Evolutionary conservation across 92 coral and sea anemone genomes (phyloP).

Genomic region (Parazoanthus swiftii): DNA sequence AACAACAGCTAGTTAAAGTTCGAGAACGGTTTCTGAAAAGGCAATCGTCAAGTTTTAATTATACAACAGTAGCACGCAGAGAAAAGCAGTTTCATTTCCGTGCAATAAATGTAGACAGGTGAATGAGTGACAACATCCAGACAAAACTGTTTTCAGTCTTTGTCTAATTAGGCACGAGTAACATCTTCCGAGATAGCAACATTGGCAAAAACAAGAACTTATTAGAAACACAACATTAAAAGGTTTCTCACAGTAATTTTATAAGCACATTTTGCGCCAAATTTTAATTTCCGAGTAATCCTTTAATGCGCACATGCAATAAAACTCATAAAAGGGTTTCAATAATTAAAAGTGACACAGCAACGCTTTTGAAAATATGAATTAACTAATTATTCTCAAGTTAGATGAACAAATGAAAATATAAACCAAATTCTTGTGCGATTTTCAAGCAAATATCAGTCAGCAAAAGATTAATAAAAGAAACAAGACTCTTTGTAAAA

Average conservation of each 20-base stretch:
- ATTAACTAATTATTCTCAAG: neutral
- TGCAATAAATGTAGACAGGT: slow-evolving; percentile 6
- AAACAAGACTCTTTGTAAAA: too few relatives aligned
- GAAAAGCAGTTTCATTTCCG: neutral
- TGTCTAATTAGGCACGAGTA: neutral
- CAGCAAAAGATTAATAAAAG: neutral
- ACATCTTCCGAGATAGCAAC: neutral
- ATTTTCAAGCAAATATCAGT: neutral
- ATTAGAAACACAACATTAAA: too few relatives aligned
- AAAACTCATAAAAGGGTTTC: neutral
- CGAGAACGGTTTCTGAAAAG: neutral
- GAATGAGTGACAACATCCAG: neutral
- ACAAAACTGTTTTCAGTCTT: neutral
- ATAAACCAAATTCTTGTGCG: neutral
- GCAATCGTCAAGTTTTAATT: neutral
- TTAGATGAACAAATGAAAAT: neutral
- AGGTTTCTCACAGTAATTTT: neutral
- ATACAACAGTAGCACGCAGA: neutral
- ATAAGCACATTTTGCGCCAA: neutral
- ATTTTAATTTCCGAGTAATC: neutral
- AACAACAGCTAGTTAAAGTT: neutral
- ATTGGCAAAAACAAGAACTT: neutral
- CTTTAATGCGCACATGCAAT: neutral
- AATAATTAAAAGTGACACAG: neutral
- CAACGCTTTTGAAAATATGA: neutral